A percentile compares a stretch with the other conserved stretches of the same genome.
These are phyloP conservation scores for Mycetomoellerius zeteki DNA, from an alignment of 1,140 invertebrate genomes.

Conservation along the genomic window DNA sequence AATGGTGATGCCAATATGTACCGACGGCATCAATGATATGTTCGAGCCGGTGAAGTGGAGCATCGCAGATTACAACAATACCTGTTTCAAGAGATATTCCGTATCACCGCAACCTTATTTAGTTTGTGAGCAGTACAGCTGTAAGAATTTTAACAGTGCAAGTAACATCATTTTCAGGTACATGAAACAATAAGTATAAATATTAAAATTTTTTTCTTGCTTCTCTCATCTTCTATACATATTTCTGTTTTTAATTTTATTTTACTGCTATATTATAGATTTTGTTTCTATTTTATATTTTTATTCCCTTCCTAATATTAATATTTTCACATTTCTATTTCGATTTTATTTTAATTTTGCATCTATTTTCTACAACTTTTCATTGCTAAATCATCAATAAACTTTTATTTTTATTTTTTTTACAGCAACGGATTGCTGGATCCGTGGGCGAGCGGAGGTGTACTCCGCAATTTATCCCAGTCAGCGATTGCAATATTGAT, in stretches of 20 bases:
- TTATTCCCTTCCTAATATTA: neutral
- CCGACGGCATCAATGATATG: slow-evolving; percentile 93
- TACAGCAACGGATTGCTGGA: slow-evolving; percentile 95
- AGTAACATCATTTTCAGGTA: slow-evolving; percentile 95
- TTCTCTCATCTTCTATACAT: neutral
- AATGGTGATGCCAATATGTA: slow-evolving; percentile 98
- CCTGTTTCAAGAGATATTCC: slow-evolving; percentile 91
- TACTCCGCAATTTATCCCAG: slow-evolving; percentile 91
- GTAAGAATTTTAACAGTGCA: slow-evolving; percentile 89
- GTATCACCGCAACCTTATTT: slow-evolving; percentile 90
- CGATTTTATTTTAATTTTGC: neutral
- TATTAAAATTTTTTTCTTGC: neutral
- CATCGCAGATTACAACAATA: slow-evolving; percentile 89
- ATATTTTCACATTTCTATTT: neutral
- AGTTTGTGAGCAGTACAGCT: slow-evolving; percentile 93
- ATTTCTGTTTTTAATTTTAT: neutral
- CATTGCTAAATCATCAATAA: neutral
- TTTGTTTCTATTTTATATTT: slow-evolving; percentile 10
- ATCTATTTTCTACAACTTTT: neutral
- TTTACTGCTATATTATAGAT: neutral
- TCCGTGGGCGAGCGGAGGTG: slow-evolving; percentile 97
- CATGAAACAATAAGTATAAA: neutral
- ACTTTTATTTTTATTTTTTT: slow-evolving; percentile 65
- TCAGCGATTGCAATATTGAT: slow-evolving; percentile 93
- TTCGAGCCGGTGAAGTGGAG: slow-evolving; percentile 94